phyloP scores from a whole-genome alignment of 2,797 vertebrate genomes.

The Pygocentrus nattereri region DNA sequence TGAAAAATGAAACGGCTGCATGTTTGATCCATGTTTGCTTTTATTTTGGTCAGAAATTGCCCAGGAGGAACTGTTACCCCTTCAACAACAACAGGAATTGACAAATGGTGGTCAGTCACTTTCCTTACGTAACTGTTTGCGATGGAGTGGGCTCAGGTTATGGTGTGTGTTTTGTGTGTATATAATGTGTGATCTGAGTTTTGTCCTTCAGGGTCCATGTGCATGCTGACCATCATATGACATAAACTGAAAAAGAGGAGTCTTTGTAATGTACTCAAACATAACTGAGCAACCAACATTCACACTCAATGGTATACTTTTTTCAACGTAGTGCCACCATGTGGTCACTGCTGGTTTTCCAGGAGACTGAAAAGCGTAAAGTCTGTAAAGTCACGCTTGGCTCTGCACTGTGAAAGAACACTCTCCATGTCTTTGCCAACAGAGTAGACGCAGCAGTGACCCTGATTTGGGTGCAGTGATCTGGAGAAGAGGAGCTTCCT shows the following conservation, averaged over 20 bases:
- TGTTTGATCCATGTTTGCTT: too few relatives aligned
- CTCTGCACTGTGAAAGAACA: not conserved
- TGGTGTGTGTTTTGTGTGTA: not conserved
- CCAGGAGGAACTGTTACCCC: not conserved
- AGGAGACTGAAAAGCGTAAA: not conserved
- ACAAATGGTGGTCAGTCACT: not conserved
- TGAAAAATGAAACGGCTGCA: too few relatives aligned
- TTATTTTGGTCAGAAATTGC: too few relatives aligned
- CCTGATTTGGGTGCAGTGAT: conserved; percentile 36
- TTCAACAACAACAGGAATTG: not conserved
- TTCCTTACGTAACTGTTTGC: not conserved
- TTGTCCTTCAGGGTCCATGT: conserved; percentile 69
- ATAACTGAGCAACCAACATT: not conserved
- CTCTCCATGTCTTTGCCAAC: not conserved
- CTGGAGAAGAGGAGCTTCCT: conserved; percentile 23
- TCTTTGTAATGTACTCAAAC: conserved; percentile 66
- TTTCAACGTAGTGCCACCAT: not conserved
- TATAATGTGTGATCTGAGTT: conserved; percentile 42
- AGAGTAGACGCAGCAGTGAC: not conserved
- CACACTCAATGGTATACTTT: not conserved
- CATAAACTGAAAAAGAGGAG: conserved; percentile 61
- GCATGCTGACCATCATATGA: conserved; percentile 73
- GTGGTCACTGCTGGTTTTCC: not conserved
- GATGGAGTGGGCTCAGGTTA: not conserved
- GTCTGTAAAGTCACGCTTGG: not conserved